Conservation (phyloP, 2,888 invertebrate genomes). For the Synanthedon andrenaeformis region DNA sequence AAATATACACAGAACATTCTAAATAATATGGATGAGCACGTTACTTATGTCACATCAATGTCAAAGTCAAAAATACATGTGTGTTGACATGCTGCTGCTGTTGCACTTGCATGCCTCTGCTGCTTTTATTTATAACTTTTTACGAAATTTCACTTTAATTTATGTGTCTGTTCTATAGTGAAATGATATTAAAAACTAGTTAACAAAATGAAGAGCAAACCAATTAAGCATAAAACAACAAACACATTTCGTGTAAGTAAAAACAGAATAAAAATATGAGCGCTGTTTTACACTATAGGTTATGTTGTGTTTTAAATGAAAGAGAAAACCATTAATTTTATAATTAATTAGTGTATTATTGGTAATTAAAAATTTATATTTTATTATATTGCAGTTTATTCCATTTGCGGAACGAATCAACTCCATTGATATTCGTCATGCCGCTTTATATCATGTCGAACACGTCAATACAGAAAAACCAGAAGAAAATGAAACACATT, state of each 20-base stretch:
- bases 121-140: too few relatives aligned
- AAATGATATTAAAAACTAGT: conserved; percentile 2
- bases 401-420: conserved; percentile 89
- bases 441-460: conserved; percentile 86
- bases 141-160: too few relatives aligned
- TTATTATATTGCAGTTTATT: conserved; percentile 74
- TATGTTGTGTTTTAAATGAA: neutral
- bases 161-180: neutral
- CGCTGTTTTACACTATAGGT: neutral
- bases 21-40: too few relatives aligned
- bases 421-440: conserved; percentile 82
- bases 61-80: too few relatives aligned
- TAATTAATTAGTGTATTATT: too few relatives aligned
- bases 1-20: too few relatives aligned
- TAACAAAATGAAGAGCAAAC: conserved; percentile 76
- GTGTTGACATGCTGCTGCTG: too few relatives aligned
- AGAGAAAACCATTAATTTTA: too few relatives aligned
- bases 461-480: conserved; percentile 80
- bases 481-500: conserved; percentile 81
- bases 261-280: neutral
- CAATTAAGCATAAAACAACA: conserved; percentile 77
- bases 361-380: conserved; percentile 5
- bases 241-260: conserved; percentile 82
- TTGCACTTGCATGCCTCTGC: too few relatives aligned
- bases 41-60: too few relatives aligned